Base-by-base conservation (phyloP, 2,113 vertebrate genomes). In the Otus sunia region DNA sequence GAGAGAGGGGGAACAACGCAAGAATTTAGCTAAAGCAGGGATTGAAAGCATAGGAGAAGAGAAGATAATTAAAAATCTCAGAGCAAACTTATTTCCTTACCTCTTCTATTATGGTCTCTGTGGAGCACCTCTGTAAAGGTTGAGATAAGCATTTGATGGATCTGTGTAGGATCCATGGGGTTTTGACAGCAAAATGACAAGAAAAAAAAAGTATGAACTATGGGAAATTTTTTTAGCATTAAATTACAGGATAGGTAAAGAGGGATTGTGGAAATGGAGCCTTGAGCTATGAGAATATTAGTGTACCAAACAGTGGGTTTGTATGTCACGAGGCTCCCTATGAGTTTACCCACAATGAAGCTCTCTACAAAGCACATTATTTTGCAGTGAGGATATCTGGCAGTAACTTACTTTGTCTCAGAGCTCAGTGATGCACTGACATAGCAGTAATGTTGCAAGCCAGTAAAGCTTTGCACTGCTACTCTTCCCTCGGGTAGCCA, bases 1-100 rank as follows among this genome's bases (percentile, higher is more conserved):
- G 37, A 83, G 7, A 59, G 9, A 83, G 11, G 58, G 25, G 13
- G 23, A 92, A 72, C 43, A 88, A 22, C 49, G 37, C 4, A 74
- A 75, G n/a, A 75, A 83, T 58, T 86, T 86, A 86, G 58, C 74
- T 86, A 59, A 85, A 47, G 30, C 9, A 39, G 16, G 21, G 32
- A 56, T 23, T 86, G 50, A 89, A 93, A 85, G 55, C 36, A 66
- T 9, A 69, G 36, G 34, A 77, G 41, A 88, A 56, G 20, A 66
- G 15, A 80, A 91, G 76, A 87, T 56, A 89, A 93, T 92, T 90
- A 53, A 87, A 87, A 95, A 59, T 79, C 56, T 86, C n/a, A 47
- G 47, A 58, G 49, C 43, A 74, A 53, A 62, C 37, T 27, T 85
- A 49, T 81, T 94, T 94, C 55, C 10, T 82, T 88, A 86, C 45